These are phyloP conservation scores for Sisyra terminalis DNA, from an alignment of 2,888 invertebrate genomes.

Conservation along the genomic window DNA sequence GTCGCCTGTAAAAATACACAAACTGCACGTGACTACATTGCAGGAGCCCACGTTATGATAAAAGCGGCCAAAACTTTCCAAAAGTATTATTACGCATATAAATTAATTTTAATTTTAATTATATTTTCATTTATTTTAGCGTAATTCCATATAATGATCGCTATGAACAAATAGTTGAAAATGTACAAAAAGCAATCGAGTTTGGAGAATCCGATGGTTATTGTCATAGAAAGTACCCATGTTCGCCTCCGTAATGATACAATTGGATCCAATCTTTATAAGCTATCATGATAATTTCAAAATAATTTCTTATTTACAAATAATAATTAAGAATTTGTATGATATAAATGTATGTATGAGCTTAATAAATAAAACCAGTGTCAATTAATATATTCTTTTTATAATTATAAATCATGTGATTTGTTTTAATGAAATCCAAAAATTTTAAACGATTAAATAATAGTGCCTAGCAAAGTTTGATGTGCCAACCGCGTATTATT, in stretches of 20 bases:
- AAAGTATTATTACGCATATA: conserved; percentile 28
- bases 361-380: no score
- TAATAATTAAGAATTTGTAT: no score
- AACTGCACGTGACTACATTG: conserved; percentile 54
- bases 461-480: no score
- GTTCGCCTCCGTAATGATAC: conserved; percentile 17
- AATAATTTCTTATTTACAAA: no score
- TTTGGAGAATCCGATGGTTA: conserved; percentile 41
- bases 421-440: no score
- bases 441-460: no score
- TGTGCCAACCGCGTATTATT: no score
- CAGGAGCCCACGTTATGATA: conserved; percentile 59
- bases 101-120: not conserved
- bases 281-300: no score
- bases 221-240: conserved; percentile 37
- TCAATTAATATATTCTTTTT: no score
- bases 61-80: conserved; percentile 51
- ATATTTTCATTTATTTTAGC: conserved; percentile 26
- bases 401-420: no score
- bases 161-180: conserved; percentile 43
- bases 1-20: conserved; percentile 60
- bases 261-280: no score
- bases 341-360: no score
- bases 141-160: conserved; percentile 32
- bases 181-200: conserved; percentile 48